phyloP scores from a whole-genome alignment of 2,888 invertebrate species.

The Rhopalosiphum nymphaeae region DNA sequence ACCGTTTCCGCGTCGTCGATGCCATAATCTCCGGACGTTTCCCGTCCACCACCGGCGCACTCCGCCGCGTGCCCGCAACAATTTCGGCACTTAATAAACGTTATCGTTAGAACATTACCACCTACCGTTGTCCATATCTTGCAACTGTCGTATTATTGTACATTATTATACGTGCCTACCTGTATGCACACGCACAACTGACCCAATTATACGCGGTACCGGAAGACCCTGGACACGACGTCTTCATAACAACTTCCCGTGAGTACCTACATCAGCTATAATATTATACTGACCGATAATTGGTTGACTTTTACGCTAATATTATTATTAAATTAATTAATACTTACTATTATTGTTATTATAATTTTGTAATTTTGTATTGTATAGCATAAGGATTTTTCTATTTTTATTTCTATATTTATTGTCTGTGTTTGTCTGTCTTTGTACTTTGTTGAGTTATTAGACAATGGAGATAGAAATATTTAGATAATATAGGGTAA shows the following conservation, averaged over 20 bases:
- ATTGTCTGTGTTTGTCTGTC: neutral
- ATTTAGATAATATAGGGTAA: neutral
- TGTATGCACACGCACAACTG: neutral
- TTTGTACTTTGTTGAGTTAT: neutral
- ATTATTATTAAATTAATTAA: neutral
- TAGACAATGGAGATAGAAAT: neutral
- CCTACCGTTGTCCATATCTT: neutral
- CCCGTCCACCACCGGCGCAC: neutral
- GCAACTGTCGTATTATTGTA: neutral
- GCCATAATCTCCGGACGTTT: neutral
- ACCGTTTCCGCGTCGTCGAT: slow-evolving; percentile 7
- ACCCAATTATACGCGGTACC: neutral
- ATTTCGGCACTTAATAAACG: neutral
- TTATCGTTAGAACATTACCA: neutral
- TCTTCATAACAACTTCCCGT: neutral
- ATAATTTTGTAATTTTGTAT: neutral
- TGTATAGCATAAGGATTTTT: neutral
- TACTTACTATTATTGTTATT: neutral
- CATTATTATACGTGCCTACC: neutral
- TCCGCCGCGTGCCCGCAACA: neutral
- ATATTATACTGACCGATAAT: neutral
- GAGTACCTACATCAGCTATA: neutral
- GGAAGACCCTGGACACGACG: neutral
- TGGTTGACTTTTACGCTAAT: neutral
- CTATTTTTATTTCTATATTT: neutral